phyloP scores from a whole-genome alignment of 2,113 vertebrate genomes.

The Malurus elegans region DNA sequence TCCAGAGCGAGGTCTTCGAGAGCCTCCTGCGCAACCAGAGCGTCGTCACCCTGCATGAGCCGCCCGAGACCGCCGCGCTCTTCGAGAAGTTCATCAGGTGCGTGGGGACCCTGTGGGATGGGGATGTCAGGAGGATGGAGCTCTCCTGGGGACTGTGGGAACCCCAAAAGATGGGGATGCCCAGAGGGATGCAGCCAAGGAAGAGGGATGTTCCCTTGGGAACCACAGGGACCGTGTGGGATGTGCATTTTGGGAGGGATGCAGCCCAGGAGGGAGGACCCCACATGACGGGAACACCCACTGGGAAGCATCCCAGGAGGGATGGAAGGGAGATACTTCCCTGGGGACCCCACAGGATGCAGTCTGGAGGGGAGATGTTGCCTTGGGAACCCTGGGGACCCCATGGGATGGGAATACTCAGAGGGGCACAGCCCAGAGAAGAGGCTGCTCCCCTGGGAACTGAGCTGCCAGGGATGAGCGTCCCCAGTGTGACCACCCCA shows the following conservation, averaged over 20 bases:
- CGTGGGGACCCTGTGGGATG: fast-evolving
- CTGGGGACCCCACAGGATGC: not conserved
- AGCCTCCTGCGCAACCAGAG: constrained; percentile 82
- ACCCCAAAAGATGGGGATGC: fast-evolving
- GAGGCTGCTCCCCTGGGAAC: not conserved
- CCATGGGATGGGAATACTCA: fast-evolving
- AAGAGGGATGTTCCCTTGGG: not conserved
- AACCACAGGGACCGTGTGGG: fast-evolving
- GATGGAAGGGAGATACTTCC: not conserved
- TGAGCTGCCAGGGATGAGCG: fast-evolving
- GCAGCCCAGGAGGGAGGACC: not conserved
- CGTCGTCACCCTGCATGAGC: constrained; percentile 76
- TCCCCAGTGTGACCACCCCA: fast-evolving
- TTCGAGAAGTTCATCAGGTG: constrained; percentile 94
- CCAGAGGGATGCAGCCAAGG: not conserved
- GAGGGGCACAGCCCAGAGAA: too few relatives aligned
- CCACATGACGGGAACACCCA: not conserved
- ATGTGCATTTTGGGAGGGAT: not conserved
- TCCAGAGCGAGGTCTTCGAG: constrained; percentile 86
- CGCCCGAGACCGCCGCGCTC: constrained; percentile 75
- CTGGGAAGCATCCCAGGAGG: not conserved
- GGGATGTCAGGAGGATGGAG: not conserved
- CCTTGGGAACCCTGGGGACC: too few relatives aligned
- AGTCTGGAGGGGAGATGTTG: not conserved
- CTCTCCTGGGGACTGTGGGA: not conserved